These are phyloP conservation scores for Drosophila yakuba DNA, from an alignment of 1,140 invertebrate genomes.

Conservation along the genomic window DNA sequence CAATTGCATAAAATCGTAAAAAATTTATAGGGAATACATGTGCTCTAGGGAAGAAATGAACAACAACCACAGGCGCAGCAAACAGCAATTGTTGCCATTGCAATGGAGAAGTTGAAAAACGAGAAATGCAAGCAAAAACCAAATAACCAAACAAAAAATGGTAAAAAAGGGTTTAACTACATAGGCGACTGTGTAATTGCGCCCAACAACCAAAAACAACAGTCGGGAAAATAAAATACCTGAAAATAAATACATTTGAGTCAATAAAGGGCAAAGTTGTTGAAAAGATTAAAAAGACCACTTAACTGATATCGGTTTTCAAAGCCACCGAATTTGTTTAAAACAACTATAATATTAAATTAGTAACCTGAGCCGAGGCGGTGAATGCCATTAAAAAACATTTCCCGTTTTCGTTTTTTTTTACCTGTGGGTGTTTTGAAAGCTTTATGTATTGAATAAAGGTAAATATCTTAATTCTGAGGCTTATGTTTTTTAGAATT, in stretches of 20 bases:
- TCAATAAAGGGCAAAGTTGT: constrained; percentile 40
- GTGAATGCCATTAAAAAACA: neutral
- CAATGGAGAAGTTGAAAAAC: constrained; percentile 54
- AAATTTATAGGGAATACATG: constrained; percentile 81
- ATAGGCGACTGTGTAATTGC: constrained; percentile 60
- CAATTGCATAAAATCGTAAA: constrained; percentile 83
- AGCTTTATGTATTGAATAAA: no score
- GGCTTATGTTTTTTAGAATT: neutral
- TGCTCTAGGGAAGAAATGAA: constrained; percentile 49
- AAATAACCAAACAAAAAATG: neutral
- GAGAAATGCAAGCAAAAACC: constrained; percentile 27
- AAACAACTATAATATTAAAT: neutral
- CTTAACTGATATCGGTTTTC: constrained; percentile 13
- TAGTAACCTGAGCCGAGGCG: neutral
- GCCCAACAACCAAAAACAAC: constrained; percentile 29
- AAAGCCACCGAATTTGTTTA: neutral
- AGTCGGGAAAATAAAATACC: constrained; percentile 6
- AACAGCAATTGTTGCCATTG: constrained; percentile 49
- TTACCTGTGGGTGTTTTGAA: no score
- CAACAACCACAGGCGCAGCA: constrained; percentile 23
- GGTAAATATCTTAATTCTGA: no score
- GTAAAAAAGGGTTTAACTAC: constrained; percentile 31
- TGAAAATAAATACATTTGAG: constrained; percentile 40
- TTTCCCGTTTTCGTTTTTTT: neutral
- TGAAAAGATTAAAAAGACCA: constrained; percentile 13